Evolutionary conservation across 1,140 invertebrate genomes (phyloP).

Genomic region (Atopsyche davidsoni): DNA sequence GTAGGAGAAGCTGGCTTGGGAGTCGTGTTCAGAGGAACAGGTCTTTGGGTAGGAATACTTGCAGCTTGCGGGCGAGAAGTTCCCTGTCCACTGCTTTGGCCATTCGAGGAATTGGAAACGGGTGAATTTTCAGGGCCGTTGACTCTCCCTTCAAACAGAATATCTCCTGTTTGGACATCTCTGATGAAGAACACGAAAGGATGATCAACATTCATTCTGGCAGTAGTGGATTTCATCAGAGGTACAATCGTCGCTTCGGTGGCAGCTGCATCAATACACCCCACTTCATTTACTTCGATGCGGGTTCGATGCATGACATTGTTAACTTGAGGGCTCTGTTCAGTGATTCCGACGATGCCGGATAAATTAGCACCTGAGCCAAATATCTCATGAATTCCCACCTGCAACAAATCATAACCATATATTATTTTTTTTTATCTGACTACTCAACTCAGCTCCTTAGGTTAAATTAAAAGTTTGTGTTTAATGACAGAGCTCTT

Average conservation of each 20-base stretch:
- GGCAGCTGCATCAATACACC: constrained; percentile 63
- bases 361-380: constrained; percentile 53
- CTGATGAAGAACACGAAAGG: constrained; percentile 69
- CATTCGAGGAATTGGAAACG: background rate
- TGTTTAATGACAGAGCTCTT: background rate
- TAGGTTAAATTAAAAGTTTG: too few species aligned
- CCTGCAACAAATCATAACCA: constrained; percentile 37
- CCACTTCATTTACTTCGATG: constrained; percentile 65
- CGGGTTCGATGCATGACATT: constrained; percentile 62
- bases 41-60: too few species aligned
- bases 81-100: too few species aligned
- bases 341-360: constrained; percentile 45
- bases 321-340: constrained; percentile 46
- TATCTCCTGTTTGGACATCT: constrained; percentile 50
- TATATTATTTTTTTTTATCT: constrained; percentile 11
- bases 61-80: too few species aligned
- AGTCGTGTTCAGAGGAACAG: too few species aligned
- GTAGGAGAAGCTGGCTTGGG: too few species aligned
- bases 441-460: too few species aligned
- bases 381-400: constrained; percentile 61
- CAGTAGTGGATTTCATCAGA: constrained; percentile 45
- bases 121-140: constrained; percentile 39
- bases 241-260: constrained; percentile 56
- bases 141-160: constrained; percentile 63
- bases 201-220: constrained; percentile 52